Conservation (phyloP, 2,888 invertebrate species). For the Drosophila setosimentum region DNA sequence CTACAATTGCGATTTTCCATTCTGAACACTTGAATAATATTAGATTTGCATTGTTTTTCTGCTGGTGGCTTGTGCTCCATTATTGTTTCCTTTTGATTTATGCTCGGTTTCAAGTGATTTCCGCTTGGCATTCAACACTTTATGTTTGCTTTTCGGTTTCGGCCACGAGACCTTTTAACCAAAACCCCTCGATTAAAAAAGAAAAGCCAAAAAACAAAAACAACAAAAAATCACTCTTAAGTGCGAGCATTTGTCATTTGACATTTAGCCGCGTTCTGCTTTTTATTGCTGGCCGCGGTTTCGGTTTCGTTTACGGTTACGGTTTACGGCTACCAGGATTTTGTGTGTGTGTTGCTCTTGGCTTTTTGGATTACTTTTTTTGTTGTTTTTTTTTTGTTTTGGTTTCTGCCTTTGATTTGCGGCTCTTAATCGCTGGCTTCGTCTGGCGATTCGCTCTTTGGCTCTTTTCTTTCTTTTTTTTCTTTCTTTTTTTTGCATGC, state of each 20-base stretch:
- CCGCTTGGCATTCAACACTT: constrained; percentile 77
- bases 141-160: constrained; percentile 58
- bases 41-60: constrained; percentile 30
- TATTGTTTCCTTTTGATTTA: constrained; percentile 79
- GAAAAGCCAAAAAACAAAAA: not conserved
- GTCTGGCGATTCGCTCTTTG: constrained; percentile 59
- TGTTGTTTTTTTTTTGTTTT: constrained; percentile 20
- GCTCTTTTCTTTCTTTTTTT: not conserved
- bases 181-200: constrained; percentile 3
- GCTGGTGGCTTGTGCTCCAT: constrained; percentile 44
- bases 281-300: constrained; percentile 34
- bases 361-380: constrained; percentile 26
- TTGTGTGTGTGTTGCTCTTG: constrained; percentile 24
- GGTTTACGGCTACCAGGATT: constrained; percentile 14
- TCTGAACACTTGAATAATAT: constrained; percentile 32
- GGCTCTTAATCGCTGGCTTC: constrained; percentile 74
- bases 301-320: constrained; percentile 30
- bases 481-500: constrained; percentile 33
- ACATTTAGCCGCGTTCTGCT: constrained; percentile 34
- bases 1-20: constrained; percentile 60
- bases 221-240: constrained; percentile 33
- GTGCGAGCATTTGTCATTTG: constrained; percentile 71
- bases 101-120: constrained; percentile 79
- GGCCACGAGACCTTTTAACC: constrained; percentile 38
- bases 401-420: constrained; percentile 67